Conservation (phyloP, 2,888 invertebrate species). For the Amiota minor region DNA sequence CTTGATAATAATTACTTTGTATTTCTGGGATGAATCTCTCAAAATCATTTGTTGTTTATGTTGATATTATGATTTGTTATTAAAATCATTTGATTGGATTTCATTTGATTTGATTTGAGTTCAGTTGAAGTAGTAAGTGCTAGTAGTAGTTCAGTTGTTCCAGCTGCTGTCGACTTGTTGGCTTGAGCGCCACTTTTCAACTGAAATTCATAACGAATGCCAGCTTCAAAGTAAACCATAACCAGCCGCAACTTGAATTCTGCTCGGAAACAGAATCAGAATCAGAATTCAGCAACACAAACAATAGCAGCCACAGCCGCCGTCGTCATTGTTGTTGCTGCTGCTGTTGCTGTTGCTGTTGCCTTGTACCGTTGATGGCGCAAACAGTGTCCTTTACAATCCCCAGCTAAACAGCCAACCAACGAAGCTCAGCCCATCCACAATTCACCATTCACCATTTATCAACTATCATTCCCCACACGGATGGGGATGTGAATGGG, state of each 20-base stretch:
- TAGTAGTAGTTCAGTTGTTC: background rate
- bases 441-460: background rate
- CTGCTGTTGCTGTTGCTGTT: constrained; percentile 1
- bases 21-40: background rate
- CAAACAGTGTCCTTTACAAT: constrained; percentile 26
- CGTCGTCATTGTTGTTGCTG: background rate
- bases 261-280: constrained; percentile 44
- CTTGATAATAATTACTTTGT: too few relatives aligned
- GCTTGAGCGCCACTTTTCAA: constrained; percentile 68
- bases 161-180: constrained; percentile 55
- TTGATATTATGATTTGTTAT: background rate
- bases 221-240: constrained; percentile 61
- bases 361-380: constrained; percentile 6
- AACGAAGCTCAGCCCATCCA: background rate
- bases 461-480: background rate
- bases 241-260: constrained; percentile 57
- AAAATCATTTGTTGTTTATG: background rate
- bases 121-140: too few relatives aligned
- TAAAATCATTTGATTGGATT: too few relatives aligned
- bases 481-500: too few relatives aligned
- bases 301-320: background rate
- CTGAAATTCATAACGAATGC: constrained; percentile 66
- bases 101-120: too few relatives aligned
- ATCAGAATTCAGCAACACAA: background rate
- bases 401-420: background rate